Evolutionary conservation across 2,797 vertebrate genomes (phyloP).

Genomic region (Syngnathus acus): DNA sequence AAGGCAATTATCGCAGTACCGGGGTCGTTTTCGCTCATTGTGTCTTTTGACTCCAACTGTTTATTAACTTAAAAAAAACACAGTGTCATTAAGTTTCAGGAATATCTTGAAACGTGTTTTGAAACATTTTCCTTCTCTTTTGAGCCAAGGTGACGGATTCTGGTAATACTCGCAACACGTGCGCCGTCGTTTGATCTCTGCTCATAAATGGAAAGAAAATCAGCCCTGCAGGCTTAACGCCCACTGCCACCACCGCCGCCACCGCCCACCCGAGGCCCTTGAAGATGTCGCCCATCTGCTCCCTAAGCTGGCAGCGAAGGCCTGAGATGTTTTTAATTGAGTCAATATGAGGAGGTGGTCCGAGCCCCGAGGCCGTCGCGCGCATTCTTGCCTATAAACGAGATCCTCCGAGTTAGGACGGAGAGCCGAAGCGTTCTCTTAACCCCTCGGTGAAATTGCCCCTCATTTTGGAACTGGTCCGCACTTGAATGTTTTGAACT

Average conservation of each 20-base stretch:
- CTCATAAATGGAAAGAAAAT: neutral
- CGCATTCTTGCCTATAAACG: slow-evolving; percentile 57
- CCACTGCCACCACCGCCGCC: slow-evolving; percentile 3
- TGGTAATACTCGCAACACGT: neutral
- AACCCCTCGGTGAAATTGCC: slow-evolving; percentile 40
- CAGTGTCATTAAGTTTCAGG: too few relatives aligned
- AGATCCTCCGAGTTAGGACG: slow-evolving; percentile 40
- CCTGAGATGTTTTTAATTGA: slow-evolving; percentile 51
- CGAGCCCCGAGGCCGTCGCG: slow-evolving; percentile 35
- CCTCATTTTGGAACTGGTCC: slow-evolving; percentile 41
- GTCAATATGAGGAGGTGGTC: slow-evolving; percentile 35
- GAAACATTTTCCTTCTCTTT: neutral
- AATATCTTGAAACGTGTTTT: neutral
- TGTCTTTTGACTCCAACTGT: slow-evolving; percentile 1
- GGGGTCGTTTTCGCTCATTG: neutral
- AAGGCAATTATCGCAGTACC: slow-evolving; percentile 25
- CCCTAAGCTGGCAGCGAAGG: slow-evolving; percentile 25
- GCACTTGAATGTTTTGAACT: slow-evolving; percentile 37
- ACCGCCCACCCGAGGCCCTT: neutral
- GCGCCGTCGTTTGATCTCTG: neutral
- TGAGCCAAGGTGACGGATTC: neutral
- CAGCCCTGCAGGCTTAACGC: neutral
- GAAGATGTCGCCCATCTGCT: slow-evolving; percentile 6
- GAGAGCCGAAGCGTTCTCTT: slow-evolving; percentile 19
- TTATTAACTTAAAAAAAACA: neutral